These are phyloP conservation scores for Byasa hedistus DNA, from an alignment of 2,888 invertebrate species.

Conservation along the genomic window DNA sequence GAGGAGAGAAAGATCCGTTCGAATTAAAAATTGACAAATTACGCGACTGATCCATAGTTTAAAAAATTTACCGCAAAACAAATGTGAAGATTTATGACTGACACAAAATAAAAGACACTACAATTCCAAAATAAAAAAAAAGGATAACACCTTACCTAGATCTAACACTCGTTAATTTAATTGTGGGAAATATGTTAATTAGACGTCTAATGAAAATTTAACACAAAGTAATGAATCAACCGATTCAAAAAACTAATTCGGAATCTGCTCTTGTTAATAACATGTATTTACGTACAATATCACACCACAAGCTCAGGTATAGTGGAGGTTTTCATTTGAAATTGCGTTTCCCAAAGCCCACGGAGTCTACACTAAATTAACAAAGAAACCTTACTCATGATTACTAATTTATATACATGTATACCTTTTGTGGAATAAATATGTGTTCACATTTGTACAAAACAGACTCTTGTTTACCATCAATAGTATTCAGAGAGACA, in stretches of 20 bases:
- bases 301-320: not conserved
- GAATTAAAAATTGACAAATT: too few species aligned
- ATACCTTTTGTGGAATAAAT: not conserved
- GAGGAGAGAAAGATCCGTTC: too few species aligned
- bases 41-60: too few species aligned
- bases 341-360: not conserved
- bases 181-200: conserved; percentile 11
- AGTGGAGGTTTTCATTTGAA: not conserved
- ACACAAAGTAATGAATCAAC: conserved; percentile 16
- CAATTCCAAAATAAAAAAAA: not conserved
- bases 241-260: conserved; percentile 19
- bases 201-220: conserved; percentile 7
- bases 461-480: not conserved
- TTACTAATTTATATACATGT: not conserved
- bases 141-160: not conserved
- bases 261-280: conserved; percentile 15
- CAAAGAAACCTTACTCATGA: not conserved
- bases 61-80: too few species aligned
- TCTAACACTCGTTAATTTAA: conserved; percentile 1
- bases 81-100: too few species aligned
- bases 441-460: not conserved
- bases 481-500: not conserved
- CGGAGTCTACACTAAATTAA: not conserved
- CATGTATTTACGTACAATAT: not conserved
- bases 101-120: too few species aligned